These are phyloP conservation scores for Notocelia uddmanniana DNA, from an alignment of 2,888 invertebrate genomes.

Conservation along the genomic window DNA sequence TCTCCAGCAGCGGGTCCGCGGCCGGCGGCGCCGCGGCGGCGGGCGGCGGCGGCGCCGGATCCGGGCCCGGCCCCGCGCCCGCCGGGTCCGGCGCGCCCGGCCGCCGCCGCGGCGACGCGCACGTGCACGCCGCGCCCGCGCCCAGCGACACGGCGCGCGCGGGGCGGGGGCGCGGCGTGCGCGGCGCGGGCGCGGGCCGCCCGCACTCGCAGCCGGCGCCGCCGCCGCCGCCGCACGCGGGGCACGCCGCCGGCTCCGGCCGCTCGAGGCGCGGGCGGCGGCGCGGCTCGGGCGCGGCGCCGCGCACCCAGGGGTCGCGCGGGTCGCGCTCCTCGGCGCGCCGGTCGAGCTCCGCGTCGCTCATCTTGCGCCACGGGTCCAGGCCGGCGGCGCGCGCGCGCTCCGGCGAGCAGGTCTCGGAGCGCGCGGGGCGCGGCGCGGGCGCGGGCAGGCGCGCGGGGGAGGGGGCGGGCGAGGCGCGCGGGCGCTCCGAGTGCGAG, in stretches of 20 bases:
- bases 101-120: constrained; percentile 65
- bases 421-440: constrained; percentile 55
- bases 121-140: constrained; percentile 49
- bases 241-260: constrained; percentile 62
- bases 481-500: constrained; percentile 76
- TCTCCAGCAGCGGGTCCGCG: constrained; percentile 63
- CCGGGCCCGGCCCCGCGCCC: constrained; percentile 69
- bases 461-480: constrained; percentile 61
- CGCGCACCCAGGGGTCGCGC: constrained; percentile 40
- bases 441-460: constrained; percentile 57
- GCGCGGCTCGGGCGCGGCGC: constrained; percentile 49
- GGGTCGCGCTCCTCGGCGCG: constrained; percentile 47
- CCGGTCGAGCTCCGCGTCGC: constrained; percentile 61
- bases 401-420: constrained; percentile 51
- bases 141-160: constrained; percentile 57
- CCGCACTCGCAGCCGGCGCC: constrained; percentile 50
- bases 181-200: constrained; percentile 37
- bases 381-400: constrained; percentile 61
- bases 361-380: constrained; percentile 76
- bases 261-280: constrained; percentile 65
- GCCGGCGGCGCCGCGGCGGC: constrained; percentile 50
- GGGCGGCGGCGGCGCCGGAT: constrained; percentile 58
- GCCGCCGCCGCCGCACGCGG: constrained; percentile 63
- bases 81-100: constrained; percentile 69
- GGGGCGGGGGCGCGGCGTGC: constrained; percentile 52